phyloP scores from a whole-genome alignment of 1,140 invertebrate genomes.

The Drosophila nasuta region DNA sequence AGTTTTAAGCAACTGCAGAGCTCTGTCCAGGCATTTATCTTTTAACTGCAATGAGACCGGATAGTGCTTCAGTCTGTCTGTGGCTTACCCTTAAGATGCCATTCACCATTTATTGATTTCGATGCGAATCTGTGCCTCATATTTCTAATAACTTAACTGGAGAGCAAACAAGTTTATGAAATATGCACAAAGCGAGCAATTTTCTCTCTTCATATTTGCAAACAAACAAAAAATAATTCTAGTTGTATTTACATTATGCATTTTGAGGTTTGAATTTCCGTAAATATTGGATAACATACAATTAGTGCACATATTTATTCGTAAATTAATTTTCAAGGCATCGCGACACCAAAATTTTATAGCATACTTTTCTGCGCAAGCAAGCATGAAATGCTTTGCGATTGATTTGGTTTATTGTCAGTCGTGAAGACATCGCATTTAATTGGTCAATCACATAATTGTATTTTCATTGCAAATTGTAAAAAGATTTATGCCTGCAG shows the following conservation, averaged over 20 bases:
- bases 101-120: constrained; percentile 49
- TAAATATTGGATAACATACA: neutral
- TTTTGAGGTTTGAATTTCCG: neutral
- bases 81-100: constrained; percentile 16
- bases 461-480: too few species aligned
- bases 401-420: neutral
- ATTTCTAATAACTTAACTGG: constrained; percentile 1
- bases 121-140: constrained; percentile 27
- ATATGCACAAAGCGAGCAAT: neutral
- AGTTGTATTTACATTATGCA: neutral
- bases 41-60: constrained; percentile 43
- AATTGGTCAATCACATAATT: too few species aligned
- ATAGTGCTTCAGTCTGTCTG: constrained; percentile 18
- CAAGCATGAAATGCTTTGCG: neutral
- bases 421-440: too few species aligned
- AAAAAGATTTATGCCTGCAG: too few species aligned
- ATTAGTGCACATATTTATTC: neutral
- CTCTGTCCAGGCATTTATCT: constrained; percentile 44
- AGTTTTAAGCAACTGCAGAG: constrained; percentile 47
- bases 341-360: neutral
- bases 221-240: neutral
- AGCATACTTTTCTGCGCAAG: neutral
- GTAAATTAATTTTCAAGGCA: neutral
- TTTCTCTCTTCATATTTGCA: neutral
- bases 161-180: neutral